Conservation (phyloP, 1,140 invertebrate genomes). For the Penaeus indicus region DNA sequence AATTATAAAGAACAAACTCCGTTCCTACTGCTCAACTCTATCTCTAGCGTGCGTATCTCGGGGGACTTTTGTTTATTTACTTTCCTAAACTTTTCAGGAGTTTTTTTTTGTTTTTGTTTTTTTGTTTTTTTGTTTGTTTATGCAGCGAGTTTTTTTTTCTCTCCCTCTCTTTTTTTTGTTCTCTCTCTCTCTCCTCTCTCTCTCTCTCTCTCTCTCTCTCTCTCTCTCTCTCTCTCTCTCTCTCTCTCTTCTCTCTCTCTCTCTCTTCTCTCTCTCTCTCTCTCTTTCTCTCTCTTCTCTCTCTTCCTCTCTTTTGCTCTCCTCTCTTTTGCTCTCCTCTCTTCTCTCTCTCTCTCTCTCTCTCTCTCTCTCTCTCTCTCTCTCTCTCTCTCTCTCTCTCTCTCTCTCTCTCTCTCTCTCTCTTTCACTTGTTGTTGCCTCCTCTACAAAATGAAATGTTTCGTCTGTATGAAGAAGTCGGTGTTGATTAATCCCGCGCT, state of each 20-base stretch:
- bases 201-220: slow-evolving; percentile 20
- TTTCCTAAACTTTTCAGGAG: slow-evolving; percentile 46
- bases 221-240: slow-evolving; percentile 15
- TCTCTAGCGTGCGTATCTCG: slow-evolving; percentile 33
- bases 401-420: neutral
- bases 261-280: neutral
- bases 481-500: too few relatives aligned
- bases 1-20: slow-evolving; percentile 62
- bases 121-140: slow-evolving; percentile 33
- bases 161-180: neutral
- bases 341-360: neutral
- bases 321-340: neutral
- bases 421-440: neutral
- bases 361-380: neutral
- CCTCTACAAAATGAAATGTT: too few relatives aligned
- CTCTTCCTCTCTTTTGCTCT: neutral
- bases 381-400: slow-evolving; percentile 28
- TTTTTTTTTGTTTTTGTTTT: neutral
- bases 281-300: neutral
- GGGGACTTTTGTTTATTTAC: slow-evolving; percentile 58
- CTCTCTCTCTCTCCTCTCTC: too few relatives aligned
- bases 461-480: too few relatives aligned
- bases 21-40: slow-evolving; percentile 47
- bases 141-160: slow-evolving; percentile 34
- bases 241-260: too few relatives aligned